phyloP scores from a whole-genome alignment of 2,888 invertebrate genomes.

The Anodontia alba region DNA sequence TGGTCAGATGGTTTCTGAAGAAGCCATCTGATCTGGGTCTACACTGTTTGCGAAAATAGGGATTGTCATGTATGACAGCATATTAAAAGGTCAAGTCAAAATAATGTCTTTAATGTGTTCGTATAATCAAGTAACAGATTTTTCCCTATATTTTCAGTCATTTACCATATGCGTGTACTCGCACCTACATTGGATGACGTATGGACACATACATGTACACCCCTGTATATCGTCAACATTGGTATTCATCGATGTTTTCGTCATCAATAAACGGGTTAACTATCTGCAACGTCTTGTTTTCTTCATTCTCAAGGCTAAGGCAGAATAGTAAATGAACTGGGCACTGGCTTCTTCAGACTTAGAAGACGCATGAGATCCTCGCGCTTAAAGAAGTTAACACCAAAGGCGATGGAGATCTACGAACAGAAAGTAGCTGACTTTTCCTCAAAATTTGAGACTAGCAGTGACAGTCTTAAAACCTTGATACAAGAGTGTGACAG shows the following conservation, averaged over 20 bases:
- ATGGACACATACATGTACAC: too few species aligned
- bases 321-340: conserved; percentile 10
- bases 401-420: not conserved
- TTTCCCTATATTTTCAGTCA: conserved; percentile 3
- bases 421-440: not conserved
- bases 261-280: conserved; percentile 5
- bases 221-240: too few species aligned
- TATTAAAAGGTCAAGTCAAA: not conserved
- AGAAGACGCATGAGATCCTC: not conserved
- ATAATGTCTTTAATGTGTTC: not conserved
- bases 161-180: not conserved
- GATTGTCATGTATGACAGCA: not conserved
- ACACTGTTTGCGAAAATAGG: too few species aligned
- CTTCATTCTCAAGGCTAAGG: not conserved
- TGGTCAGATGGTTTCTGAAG: not conserved
- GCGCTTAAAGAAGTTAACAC: not conserved
- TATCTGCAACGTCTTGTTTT: not conserved
- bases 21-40: not conserved
- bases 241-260: too few species aligned
- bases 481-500: not conserved
- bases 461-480: not conserved
- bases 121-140: not conserved
- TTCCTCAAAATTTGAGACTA: not conserved
- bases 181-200: not conserved
- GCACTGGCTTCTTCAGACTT: not conserved